Base-by-base conservation (phyloP, 2,113 vertebrate species). In the Rousettus leschenaultii region DNA sequence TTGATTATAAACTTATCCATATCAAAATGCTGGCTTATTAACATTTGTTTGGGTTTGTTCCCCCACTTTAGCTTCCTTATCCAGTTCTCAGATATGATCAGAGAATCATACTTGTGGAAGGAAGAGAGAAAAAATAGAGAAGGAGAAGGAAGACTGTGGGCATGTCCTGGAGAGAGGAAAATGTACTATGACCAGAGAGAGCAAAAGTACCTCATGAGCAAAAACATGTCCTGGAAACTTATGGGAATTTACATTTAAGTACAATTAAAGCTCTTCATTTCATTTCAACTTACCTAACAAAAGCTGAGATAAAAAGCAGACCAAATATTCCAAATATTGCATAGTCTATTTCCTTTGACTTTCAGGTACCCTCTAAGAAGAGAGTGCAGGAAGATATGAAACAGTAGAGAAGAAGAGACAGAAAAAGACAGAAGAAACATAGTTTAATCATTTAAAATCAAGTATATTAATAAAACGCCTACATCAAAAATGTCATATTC, bases 401-500 rank as follows among this genome's bases (percentile, higher is more conserved):
- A 90, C 43, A 84, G n/a, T 8, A 77, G 38, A 65, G 33, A 51
- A 48, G 45, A 51, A 51, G 51, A 51, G 51, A 51, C 15, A 51
- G 51, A 51, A 84, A 55, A 57, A 63, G 2, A 5, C n/a, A 66
- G 28, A 77, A 90, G 84, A 45, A 82, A 83, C 21, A 83, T 0
- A 89, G 45, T 66, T 87, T n/a, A 90, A 59, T 88, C 63, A 79
- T 38, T 68, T 57, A 38, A 51, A 90, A 65, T 90, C 80, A 96
- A 15, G 19, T 28, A 92, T 51, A 85, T n/a, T 82, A 79, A 70
- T 92, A 85, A 98, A 85, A 57, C 0, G 89, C 98, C 97, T 98
- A 99, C 99, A 89, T 53, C 96, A 97, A 99, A 99, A 22, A 35
- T 0, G 8, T 99, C 96, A 97, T 98, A 99, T 63, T 98, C 57